Base-by-base conservation (phyloP, 2,888 invertebrate genomes). In the Pogonocherus hispidulus region DNA sequence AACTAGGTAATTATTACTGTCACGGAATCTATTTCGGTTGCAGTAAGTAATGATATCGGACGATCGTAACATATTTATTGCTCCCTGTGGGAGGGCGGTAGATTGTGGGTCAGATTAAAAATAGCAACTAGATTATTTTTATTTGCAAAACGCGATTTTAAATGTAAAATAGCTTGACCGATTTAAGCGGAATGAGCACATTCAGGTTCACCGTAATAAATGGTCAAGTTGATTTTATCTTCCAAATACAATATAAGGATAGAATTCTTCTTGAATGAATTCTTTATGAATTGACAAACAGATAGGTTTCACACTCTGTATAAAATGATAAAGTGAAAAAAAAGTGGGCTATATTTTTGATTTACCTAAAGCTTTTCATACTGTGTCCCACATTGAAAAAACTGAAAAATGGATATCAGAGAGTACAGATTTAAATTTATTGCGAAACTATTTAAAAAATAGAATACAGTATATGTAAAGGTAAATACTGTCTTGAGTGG, bases 101-200 rank as follows among this genome's bases (percentile, higher is more conserved):
- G 41, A 41, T 41, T 27, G n/a, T 41, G n/a, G 14, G 41, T 41
- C 41, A 41, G 41, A 41, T 41, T 41, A 41, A 41, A 41, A 41
- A 41, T 41, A 41, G 41, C 8, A 16, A 14, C 5, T 41, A 41
- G 41, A 41, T n/a, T 41, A 41, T n/a, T n/a, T 41, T 41, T 41
- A 41, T 16, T 41, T 41, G 41, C 41, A 41, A 41, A 41, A 16
- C 2, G 41, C 16, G 5, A 41, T 14, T 41, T 14, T n/a, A 14
- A 9, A 41, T 41, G 41, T 14, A 41, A 41, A 41, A 16, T 41
- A 41, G 41, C 16, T n/a, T 41, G 14, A 41, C 41, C 41, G 41
- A 41, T 41, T 41, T 41, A 41, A 41, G 14, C 41, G 41, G 41
- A 41, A 41, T 41, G 2, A 41, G 14, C n/a, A 41, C 41, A 16